Conservation (phyloP, 2,797 vertebrate species). For the Triplophysa yarkandensis region DNA sequence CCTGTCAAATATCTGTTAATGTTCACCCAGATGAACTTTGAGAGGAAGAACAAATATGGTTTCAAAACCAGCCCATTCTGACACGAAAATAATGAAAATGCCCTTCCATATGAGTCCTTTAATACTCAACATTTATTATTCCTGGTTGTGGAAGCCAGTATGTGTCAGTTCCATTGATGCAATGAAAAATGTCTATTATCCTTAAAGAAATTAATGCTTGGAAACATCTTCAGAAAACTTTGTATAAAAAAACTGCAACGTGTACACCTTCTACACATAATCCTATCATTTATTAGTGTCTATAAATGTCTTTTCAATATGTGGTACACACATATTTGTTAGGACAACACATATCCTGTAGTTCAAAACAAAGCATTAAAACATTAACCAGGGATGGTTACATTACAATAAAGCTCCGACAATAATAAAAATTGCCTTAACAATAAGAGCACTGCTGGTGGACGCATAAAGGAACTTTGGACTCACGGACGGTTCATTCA, state of each 20-base stretch:
- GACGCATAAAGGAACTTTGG: background rate
- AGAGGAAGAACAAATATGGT: background rate
- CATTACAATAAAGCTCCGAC: slow-evolving; percentile 53
- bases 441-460: slow-evolving; percentile 65
- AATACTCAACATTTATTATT: background rate
- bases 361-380: background rate
- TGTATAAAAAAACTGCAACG: background rate
- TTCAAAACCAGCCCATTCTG: background rate
- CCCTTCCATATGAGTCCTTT: background rate
- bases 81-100: too few relatives aligned
- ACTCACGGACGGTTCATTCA: background rate
- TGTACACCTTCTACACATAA: background rate
- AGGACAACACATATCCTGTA: background rate
- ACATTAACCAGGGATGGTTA: slow-evolving; percentile 42
- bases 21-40: background rate
- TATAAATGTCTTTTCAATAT: background rate
- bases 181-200: background rate
- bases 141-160: too few relatives aligned
- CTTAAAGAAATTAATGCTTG: too few relatives aligned
- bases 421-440: slow-evolving; percentile 59
- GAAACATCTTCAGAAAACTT: background rate
- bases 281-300: background rate
- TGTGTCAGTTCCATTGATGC: background rate
- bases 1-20: background rate
- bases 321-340: background rate